These are phyloP conservation scores for Falco rusticolus DNA, from an alignment of 2,797 vertebrate species.

Conservation along the genomic window DNA sequence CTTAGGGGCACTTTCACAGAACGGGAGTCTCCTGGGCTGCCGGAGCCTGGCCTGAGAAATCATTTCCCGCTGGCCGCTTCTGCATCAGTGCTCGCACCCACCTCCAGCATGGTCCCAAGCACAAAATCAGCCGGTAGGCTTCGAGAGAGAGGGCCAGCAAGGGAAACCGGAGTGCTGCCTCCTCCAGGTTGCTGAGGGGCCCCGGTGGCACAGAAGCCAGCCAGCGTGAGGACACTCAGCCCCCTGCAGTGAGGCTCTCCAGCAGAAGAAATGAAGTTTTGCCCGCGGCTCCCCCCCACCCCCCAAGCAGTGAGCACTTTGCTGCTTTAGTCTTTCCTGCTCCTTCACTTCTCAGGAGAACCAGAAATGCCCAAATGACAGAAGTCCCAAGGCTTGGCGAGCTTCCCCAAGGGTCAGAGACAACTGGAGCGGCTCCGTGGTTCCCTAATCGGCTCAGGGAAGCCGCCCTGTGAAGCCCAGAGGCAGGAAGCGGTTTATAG, in stretches of 20 bases:
- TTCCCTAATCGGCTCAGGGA: not conserved
- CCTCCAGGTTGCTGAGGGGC: not conserved
- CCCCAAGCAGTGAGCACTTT: rapidly evolving
- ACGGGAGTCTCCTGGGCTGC: not conserved
- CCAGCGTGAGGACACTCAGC: not conserved
- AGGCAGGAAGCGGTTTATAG: constrained; percentile 45
- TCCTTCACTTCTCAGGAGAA: not conserved
- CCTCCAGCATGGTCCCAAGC: not conserved
- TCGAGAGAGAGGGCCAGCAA: not conserved
- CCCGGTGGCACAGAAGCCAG: not conserved
- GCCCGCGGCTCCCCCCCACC: not conserved
- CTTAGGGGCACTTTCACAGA: not conserved
- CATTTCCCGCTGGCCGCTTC: rapidly evolving
- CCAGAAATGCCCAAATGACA: rapidly evolving
- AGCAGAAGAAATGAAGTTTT: not conserved
- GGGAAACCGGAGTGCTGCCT: not conserved
- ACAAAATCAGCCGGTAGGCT: rapidly evolving
- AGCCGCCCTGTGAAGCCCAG: not conserved
- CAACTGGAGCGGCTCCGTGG: not conserved
- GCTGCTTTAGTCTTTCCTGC: not conserved
- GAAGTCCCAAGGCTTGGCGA: not conserved
- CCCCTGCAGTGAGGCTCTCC: not conserved
- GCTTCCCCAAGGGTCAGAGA: not conserved
- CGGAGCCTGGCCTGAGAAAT: not conserved
- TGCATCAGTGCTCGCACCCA: not conserved